These are phyloP conservation scores for Venturia canescens DNA, from an alignment of 1,140 invertebrate genomes.

Conservation along the genomic window DNA sequence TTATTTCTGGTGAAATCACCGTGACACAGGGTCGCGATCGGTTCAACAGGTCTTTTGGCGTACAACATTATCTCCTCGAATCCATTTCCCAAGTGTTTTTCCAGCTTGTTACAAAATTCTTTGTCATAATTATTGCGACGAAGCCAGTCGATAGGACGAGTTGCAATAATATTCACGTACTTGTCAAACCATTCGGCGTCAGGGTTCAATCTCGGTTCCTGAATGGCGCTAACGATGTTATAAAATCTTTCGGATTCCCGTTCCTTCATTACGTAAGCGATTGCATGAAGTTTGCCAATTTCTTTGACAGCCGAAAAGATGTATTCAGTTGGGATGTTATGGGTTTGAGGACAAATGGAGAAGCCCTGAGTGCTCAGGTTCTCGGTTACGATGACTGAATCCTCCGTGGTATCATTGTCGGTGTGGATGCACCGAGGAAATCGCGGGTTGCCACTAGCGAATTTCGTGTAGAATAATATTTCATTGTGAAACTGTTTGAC, in stretches of 20 bases:
- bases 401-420: neutral
- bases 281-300: constrained; percentile 71
- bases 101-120: constrained; percentile 56
- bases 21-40: constrained; percentile 69
- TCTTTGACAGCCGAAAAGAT: constrained; percentile 62
- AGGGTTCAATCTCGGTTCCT: constrained; percentile 43
- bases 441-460: constrained; percentile 1
- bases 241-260: constrained; percentile 61
- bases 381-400: constrained; percentile 63
- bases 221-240: constrained; percentile 55
- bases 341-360: constrained; percentile 14
- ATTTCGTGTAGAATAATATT: constrained; percentile 63
- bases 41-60: constrained; percentile 51
- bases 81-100: constrained; percentile 44
- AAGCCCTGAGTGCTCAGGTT: constrained; percentile 58
- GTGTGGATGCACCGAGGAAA: constrained; percentile 56
- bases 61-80: constrained; percentile 47
- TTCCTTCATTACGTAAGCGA: constrained; percentile 67
- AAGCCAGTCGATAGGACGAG: constrained; percentile 50
- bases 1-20: constrained; percentile 74
- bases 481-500: constrained; percentile 65
- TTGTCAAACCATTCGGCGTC: accelerated
- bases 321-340: constrained; percentile 58
- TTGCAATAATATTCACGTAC: neutral
- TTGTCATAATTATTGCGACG: constrained; percentile 49